Conservation (phyloP, 2,888 invertebrate species). For the Eurois occulta region DNA sequence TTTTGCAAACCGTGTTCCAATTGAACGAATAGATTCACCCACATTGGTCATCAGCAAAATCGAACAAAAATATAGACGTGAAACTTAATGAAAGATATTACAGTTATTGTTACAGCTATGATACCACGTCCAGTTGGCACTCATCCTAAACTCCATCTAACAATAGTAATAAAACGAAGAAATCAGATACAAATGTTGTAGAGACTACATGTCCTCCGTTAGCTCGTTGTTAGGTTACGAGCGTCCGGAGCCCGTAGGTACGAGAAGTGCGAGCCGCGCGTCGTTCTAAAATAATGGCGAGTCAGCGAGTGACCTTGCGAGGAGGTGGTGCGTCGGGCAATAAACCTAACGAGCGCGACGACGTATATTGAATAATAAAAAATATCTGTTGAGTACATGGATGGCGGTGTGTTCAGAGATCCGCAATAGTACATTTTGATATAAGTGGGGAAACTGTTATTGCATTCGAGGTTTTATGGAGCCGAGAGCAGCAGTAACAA, state of each 20-base stretch:
- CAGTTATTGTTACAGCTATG: background rate
- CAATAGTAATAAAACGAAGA: slow-evolving; percentile 19
- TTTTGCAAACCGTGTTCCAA: background rate
- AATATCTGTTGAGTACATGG: slow-evolving; percentile 16
- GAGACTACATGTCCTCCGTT: background rate
- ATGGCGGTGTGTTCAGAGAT: background rate
- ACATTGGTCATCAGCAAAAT: background rate
- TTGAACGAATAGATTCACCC: background rate
- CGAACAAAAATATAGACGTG: background rate
- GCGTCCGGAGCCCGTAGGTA: background rate
- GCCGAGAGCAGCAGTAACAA: too few relatives aligned
- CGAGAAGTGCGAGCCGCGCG: background rate
- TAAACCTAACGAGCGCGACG: slow-evolving; percentile 25
- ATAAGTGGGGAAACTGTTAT: too few relatives aligned
- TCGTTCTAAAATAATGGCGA: background rate
- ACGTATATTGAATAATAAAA: slow-evolving; percentile 38
- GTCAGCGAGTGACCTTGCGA: slow-evolving; percentile 9
- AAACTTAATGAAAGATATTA: background rate
- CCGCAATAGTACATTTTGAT: background rate
- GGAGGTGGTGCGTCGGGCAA: background rate
- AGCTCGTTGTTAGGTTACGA: background rate
- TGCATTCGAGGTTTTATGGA: too few relatives aligned
- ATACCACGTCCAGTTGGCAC: slow-evolving; percentile 10
- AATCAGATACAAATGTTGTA: slow-evolving; percentile 9
- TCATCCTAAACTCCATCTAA: slow-evolving; percentile 14